Base-by-base conservation (phyloP, 2,888 invertebrate genomes). In the Tortricodes alternella region DNA sequence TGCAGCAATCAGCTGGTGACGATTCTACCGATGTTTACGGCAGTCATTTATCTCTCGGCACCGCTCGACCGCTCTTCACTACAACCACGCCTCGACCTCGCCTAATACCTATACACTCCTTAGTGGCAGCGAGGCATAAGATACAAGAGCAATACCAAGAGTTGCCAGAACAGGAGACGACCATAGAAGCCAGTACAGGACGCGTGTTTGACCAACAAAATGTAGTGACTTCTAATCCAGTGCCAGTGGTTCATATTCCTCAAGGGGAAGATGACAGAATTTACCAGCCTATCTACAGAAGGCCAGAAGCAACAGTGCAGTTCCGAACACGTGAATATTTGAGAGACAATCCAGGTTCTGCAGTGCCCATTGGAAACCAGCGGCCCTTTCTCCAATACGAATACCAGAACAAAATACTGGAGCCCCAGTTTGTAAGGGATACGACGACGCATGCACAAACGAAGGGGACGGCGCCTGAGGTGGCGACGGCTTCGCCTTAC, bases 11-110 rank as follows among this genome's bases (percentile, higher is more conserved):
- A 0, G 83, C 90, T 15, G 93, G 92, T 8, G 93, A 93, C 63
- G 95, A 95, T 70, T 91, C 93, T 2, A 91, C 93, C 1, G 94
- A 94, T 66, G 93, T 95, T 0, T 95, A 94, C 62, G 94, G 94
- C 24, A 92, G 93, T 27, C 93, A 94, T 18, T 78, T 93, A 9
- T 93, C 93, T 0, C 92, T 92, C 13, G 93, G 92, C 53, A 92
- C 94, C 19, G 92, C 94, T 3, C 84, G 94, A 24, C 94, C 94
- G 0, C 76, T 95, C 11, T 94, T 94, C 65, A 94, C 94, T 0
- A 94, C 94, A 0, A 93, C 93, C 0, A 91, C 89, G 5, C 82
- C 85, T 11, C 85, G 93, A 18, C 91, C 94, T 0, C 85, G 93
- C 67, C 72, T 92, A 21, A 79, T 93, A 24, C 92, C 92, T 1